These are phyloP conservation scores for Tachyglossus aculeatus DNA, from an alignment of 2,797 vertebrate species.

Conservation along the genomic window DNA sequence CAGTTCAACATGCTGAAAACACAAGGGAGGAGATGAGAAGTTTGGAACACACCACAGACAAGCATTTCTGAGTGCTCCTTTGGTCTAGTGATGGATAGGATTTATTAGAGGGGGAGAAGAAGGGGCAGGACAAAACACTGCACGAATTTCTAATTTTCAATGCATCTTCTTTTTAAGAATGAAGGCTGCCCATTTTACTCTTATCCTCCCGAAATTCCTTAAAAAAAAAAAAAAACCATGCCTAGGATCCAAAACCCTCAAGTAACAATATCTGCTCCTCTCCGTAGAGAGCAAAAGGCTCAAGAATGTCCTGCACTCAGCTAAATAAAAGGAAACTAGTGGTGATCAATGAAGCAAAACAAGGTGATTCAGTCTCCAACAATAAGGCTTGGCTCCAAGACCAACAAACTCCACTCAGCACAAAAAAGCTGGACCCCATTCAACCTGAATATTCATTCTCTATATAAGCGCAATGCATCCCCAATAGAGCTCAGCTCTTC, in stretches of 20 bases:
- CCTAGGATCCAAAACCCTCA: conserved; percentile 11
- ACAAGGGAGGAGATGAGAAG: conserved; percentile 29
- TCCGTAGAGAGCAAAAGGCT: not conserved
- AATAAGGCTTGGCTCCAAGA: not conserved
- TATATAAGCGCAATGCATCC: not conserved
- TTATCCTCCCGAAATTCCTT: conserved; percentile 19
- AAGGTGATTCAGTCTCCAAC: not conserved
- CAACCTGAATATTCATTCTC: too few relatives aligned
- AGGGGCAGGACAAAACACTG: conserved; percentile 29
- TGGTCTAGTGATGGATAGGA: conserved; percentile 21
- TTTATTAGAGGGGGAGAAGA: conserved; percentile 35
- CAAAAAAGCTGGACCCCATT: not conserved
- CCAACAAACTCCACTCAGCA: not conserved
- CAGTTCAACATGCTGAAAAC: conserved; percentile 47
- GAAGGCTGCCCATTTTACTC: not conserved
- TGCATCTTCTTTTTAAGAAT: conserved; percentile 25
- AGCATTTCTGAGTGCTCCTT: conserved; percentile 2
- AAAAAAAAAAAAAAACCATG: conserved; percentile 14
- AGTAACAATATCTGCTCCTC: conserved; percentile 4
- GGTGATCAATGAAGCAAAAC: conserved; percentile 7
- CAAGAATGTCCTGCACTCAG: not conserved
- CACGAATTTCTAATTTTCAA: conserved; percentile 21
- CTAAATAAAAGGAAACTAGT: conserved; percentile 8
- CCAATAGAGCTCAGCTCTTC: too few relatives aligned
- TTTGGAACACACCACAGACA: conserved; percentile 14